These are phyloP conservation scores for Dascyllus trimaculatus DNA, from an alignment of 2,113 vertebrate species.

Conservation along the genomic window DNA sequence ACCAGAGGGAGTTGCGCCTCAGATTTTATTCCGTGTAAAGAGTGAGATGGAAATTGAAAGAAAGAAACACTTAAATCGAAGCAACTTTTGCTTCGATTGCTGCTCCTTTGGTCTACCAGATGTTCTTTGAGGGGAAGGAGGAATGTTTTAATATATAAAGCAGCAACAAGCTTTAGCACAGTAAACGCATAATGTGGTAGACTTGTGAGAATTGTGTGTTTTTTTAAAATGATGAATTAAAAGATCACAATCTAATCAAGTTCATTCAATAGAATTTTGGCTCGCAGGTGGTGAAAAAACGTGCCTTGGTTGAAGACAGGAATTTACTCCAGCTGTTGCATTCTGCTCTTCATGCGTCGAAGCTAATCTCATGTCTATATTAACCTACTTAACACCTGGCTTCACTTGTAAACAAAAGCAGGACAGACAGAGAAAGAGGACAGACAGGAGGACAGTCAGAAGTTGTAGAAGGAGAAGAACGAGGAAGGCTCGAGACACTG, in stretches of 20 bases:
- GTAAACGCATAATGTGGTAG: too few relatives aligned
- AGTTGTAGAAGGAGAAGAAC: constrained; percentile 10
- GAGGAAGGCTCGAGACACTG: constrained; percentile 29
- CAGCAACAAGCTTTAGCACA: not conserved
- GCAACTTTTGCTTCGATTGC: not conserved
- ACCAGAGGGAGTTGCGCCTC: constrained; percentile 13
- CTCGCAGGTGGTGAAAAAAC: not conserved
- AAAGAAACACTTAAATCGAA: not conserved
- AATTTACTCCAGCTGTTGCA: not conserved
- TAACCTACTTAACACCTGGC: not conserved
- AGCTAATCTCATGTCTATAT: not conserved
- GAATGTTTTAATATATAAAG: not conserved
- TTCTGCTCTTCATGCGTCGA: not conserved
- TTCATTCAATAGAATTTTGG: not conserved
- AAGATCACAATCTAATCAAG: not conserved
- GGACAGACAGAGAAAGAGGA: not conserved
- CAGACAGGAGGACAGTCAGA: constrained; percentile 4
- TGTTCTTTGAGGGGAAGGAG: not conserved
- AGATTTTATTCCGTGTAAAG: constrained; percentile 20
- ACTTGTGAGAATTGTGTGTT: too few relatives aligned
- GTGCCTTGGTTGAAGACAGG: not conserved
- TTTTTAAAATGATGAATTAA: not conserved
- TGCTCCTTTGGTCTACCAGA: constrained; percentile 3
- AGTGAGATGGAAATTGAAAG: constrained; percentile 18
- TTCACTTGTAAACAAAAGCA: constrained; percentile 12